A percentile compares a stretch with the other conserved stretches of the same genome.
Evolutionary conservation across 2,797 vertebrate genomes (phyloP).

Genomic region (Tadarida brasiliensis): DNA sequence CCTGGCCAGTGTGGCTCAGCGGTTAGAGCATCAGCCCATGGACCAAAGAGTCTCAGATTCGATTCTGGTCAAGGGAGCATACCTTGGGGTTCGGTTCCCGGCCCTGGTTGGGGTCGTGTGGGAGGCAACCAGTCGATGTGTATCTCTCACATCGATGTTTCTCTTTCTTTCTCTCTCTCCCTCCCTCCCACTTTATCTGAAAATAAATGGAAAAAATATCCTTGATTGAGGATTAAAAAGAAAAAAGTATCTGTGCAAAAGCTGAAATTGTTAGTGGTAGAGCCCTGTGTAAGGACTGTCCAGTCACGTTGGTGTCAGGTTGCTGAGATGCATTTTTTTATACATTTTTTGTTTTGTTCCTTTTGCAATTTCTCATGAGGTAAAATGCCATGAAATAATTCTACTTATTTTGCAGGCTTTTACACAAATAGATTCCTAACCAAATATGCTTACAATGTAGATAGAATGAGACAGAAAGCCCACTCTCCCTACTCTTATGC

Average conservation of each 20-base stretch:
- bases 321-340: background rate
- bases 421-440: background rate
- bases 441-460: background rate
- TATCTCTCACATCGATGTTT: too few relatives aligned
- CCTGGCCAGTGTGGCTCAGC: too few relatives aligned
- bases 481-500: fast-evolving
- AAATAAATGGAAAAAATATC: too few relatives aligned
- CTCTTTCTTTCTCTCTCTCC: too few relatives aligned
- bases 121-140: too few relatives aligned
- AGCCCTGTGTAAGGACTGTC: background rate
- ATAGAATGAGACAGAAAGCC: background rate
- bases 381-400: background rate
- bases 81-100: too few relatives aligned
- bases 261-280: background rate
- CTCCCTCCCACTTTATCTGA: too few relatives aligned
- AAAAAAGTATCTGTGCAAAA: background rate
- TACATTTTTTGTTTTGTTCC: background rate
- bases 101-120: too few relatives aligned
- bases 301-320: background rate
- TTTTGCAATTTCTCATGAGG: background rate
- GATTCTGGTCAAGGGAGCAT: too few relatives aligned
- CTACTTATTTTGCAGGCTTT: background rate
- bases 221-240: too few relatives aligned
- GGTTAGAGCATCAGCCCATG: too few relatives aligned
- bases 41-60: too few relatives aligned